Evolutionary conservation across 2,113 vertebrate species (phyloP).

Genomic region (Passer domesticus): DNA sequence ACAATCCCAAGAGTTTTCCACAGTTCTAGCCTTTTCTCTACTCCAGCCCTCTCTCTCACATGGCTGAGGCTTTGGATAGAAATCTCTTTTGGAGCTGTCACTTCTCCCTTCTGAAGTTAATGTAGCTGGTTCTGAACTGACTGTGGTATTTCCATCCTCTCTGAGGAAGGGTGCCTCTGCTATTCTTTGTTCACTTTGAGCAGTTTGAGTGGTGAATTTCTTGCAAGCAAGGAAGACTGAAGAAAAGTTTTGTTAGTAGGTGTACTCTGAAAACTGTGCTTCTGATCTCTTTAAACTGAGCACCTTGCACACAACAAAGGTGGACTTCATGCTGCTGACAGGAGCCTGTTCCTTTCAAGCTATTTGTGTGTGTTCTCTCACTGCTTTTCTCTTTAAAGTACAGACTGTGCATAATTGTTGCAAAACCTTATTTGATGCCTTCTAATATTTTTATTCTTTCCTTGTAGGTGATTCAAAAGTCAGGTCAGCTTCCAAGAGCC

Average conservation of each 20-base stretch:
- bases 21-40: not conserved
- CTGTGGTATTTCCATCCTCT: not conserved
- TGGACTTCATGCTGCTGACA: not conserved
- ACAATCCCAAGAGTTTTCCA: not conserved
- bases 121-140: not conserved
- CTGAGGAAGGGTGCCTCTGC: not conserved
- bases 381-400: not conserved
- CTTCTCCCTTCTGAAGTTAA: not conserved
- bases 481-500: constrained; percentile 80
- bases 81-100: not conserved
- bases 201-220: not conserved
- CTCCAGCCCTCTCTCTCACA: not conserved
- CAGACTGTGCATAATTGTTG: not conserved
- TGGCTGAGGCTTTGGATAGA: not conserved
- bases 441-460: not conserved
- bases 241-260: not conserved
- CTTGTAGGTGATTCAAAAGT: constrained; percentile 84
- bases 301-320: not conserved
- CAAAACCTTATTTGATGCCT: not conserved
- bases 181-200: not conserved
- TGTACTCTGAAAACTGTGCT: not conserved
- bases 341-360: not conserved
- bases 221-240: not conserved
- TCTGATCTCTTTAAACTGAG: not conserved
- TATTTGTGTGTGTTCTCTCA: not conserved